These are phyloP conservation scores for Diabrotica virgifera DNA, from an alignment of 1,140 invertebrate genomes.

Conservation along the genomic window DNA sequence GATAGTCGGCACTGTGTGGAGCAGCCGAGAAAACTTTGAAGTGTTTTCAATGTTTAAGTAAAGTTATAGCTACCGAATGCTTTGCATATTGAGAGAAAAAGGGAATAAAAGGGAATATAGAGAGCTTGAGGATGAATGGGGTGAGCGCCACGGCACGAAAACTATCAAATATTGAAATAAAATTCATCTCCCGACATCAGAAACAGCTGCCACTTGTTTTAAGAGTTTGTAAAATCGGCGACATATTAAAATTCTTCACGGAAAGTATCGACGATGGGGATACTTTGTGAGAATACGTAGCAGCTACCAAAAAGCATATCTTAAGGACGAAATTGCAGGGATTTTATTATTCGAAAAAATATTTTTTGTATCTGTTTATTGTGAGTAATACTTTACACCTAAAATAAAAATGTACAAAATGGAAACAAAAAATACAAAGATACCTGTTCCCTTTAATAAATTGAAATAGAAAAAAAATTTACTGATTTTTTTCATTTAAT, in stretches of 20 bases:
- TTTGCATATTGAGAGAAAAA: constrained; percentile 41
- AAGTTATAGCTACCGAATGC: constrained; percentile 42
- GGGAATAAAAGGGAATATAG: constrained; percentile 24
- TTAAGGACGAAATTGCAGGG: too few relatives aligned
- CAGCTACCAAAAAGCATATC: background rate
- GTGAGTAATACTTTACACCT: too few relatives aligned
- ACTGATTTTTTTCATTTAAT: too few relatives aligned
- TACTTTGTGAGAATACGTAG: constrained; percentile 15
- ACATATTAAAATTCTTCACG: constrained; percentile 46
- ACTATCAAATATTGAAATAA: constrained; percentile 52
- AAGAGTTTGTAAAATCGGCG: constrained; percentile 47
- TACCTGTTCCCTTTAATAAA: too few relatives aligned
- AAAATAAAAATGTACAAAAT: too few relatives aligned
- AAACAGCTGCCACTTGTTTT: constrained; percentile 48
- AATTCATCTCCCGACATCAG: constrained; percentile 49
- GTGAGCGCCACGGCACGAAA: constrained; percentile 39
- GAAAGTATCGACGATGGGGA: constrained; percentile 36
- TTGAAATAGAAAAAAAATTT: too few relatives aligned
- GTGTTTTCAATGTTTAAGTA: constrained; percentile 43
- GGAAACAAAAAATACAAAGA: too few relatives aligned
- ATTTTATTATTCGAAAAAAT: too few relatives aligned
- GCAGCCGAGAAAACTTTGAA: constrained; percentile 40
- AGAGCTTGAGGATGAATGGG: constrained; percentile 30
- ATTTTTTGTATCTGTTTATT: too few relatives aligned
- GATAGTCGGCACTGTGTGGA: constrained; percentile 9